Evolutionary conservation across 2,888 invertebrate species (phyloP).

Genomic region (Hirtodrosophila alboralis): DNA sequence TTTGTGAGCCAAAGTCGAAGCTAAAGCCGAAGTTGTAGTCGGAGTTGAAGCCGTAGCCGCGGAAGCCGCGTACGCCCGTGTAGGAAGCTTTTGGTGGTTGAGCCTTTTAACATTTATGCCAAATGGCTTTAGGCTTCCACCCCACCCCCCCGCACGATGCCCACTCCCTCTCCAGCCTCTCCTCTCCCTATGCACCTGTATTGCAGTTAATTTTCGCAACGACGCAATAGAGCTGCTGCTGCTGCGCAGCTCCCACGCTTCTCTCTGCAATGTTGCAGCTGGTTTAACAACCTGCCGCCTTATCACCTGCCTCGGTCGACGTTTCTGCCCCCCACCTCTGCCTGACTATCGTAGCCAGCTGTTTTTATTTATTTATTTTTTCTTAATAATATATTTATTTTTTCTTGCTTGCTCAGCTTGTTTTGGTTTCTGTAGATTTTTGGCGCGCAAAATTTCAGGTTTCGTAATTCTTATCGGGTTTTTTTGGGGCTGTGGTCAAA

Average conservation of each 20-base stretch:
- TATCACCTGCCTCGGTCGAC: slow-evolving; percentile 59
- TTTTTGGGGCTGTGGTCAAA: slow-evolving; percentile 19
- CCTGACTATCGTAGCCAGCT: slow-evolving; percentile 36
- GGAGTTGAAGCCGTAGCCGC: slow-evolving; percentile 26
- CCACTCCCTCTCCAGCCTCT: too few relatives aligned
- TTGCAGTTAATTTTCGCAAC: slow-evolving; percentile 77
- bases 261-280: slow-evolving; percentile 55
- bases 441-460: slow-evolving; percentile 57
- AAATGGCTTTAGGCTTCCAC: slow-evolving; percentile 25
- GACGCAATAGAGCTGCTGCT: slow-evolving; percentile 69
- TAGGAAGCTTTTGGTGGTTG: slow-evolving; percentile 63
- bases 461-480: slow-evolving; percentile 52
- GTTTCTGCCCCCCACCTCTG: slow-evolving; percentile 1
- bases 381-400: slow-evolving; percentile 46
- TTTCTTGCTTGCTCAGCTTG: slow-evolving; percentile 34
- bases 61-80: slow-evolving; percentile 55
- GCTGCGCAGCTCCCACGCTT: slow-evolving; percentile 55
- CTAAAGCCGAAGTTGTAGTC: slow-evolving; percentile 15
- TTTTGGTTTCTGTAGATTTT: slow-evolving; percentile 38
- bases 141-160: not conserved
- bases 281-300: slow-evolving; percentile 69
- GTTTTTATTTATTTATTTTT: slow-evolving; percentile 34
- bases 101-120: slow-evolving; percentile 74
- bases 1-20: too few relatives aligned
- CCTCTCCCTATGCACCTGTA: not conserved